phyloP scores from a whole-genome alignment of 2,888 invertebrate genomes.

The Andrena bucephala region DNA sequence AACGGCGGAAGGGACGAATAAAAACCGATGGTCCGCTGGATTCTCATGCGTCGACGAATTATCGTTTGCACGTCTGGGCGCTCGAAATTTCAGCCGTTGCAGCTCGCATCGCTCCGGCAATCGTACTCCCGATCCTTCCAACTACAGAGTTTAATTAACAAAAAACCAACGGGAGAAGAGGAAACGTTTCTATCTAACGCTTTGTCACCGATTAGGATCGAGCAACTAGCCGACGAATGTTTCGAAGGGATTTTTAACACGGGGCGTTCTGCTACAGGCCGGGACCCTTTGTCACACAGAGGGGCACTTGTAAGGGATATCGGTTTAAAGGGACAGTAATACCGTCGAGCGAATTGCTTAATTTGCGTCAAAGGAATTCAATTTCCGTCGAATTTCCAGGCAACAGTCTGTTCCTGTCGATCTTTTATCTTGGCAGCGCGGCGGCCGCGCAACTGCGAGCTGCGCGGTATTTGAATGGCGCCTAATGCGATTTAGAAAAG shows the following conservation, averaged over 20 bases:
- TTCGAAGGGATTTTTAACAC: too few species aligned
- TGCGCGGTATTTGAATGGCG: slow-evolving; percentile 13
- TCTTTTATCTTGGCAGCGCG: background rate
- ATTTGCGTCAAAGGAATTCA: slow-evolving; percentile 8
- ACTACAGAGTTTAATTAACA: slow-evolving; percentile 39
- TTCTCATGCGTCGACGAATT: slow-evolving; percentile 45
- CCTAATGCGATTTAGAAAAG: slow-evolving; percentile 48
- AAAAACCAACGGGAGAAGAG: slow-evolving; percentile 11
- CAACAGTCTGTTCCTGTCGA: slow-evolving; percentile 5
- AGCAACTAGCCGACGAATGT: too few species aligned
- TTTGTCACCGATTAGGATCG: background rate
- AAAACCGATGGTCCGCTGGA: slow-evolving; percentile 12
- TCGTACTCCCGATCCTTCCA: background rate
- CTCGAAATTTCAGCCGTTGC: slow-evolving; percentile 34
- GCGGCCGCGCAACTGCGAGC: background rate
- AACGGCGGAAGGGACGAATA: slow-evolving; percentile 2
- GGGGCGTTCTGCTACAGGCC: too few species aligned
- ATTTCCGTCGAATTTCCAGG: slow-evolving; percentile 2
- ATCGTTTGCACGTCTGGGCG: slow-evolving; percentile 16
- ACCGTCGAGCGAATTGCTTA: background rate
- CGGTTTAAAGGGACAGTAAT: background rate
- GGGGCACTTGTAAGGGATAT: background rate
- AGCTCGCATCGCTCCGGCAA: slow-evolving; percentile 26
- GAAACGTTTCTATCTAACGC: too few species aligned
- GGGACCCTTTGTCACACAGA: background rate